phyloP scores from a whole-genome alignment of 2,113 vertebrate species.

The Channa argus region DNA sequence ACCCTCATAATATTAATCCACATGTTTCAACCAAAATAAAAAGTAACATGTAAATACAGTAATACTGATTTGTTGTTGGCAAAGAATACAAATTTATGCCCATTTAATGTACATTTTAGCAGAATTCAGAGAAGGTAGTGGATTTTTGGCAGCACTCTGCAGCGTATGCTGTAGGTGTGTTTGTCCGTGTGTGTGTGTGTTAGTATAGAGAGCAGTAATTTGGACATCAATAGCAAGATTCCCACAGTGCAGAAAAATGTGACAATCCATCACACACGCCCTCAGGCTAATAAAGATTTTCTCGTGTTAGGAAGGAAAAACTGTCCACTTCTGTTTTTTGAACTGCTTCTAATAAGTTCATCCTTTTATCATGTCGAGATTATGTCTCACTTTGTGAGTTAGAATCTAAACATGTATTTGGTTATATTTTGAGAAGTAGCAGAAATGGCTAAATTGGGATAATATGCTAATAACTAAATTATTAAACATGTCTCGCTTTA shows the following conservation, averaged over 20 bases:
- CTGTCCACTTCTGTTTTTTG: too few species aligned
- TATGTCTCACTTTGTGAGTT: neutral
- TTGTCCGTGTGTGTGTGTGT: neutral
- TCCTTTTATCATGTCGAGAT: neutral
- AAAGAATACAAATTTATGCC: too few species aligned
- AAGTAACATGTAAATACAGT: too few species aligned
- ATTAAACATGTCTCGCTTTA: conserved; percentile 4
- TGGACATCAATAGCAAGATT: neutral
- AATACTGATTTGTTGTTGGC: too few species aligned
- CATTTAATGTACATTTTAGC: neutral
- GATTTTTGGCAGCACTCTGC: neutral
- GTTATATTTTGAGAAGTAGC: neutral
- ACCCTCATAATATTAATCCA: too few species aligned
- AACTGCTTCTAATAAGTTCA: neutral
- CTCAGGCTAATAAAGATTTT: too few species aligned
- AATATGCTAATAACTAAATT: neutral
- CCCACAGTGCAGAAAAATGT: neutral
- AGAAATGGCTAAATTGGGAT: neutral
- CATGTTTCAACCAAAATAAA: too few species aligned
- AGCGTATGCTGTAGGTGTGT: neutral
- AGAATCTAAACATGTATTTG: too few species aligned
- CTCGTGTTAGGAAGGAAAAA: too few species aligned
- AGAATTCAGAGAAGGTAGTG: neutral
- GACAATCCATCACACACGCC: neutral
- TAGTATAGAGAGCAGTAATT: neutral